Evolutionary conservation across 2,888 invertebrate genomes (phyloP), one percentile per base, ranked within the genome.

Genomic region (Microctonus hyperodae): DNA sequence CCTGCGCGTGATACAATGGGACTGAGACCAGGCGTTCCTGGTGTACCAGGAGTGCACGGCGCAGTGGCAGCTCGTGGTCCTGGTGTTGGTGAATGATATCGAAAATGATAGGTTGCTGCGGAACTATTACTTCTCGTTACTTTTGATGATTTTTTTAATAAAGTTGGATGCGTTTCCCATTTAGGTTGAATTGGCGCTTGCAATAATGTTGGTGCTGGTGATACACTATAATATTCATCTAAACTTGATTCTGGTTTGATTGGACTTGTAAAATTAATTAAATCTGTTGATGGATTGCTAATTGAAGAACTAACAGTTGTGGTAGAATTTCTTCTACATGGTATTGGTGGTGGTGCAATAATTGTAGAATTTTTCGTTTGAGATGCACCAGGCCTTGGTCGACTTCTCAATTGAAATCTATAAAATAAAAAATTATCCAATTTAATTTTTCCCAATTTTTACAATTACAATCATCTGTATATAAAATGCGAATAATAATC

Each of bases 361-460:
- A 79, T 81, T 66, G 76, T 78, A 64, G 84, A 75, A 67, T 85
- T 81, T 76, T 81, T 85, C 28, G 81, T 74, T 66, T 84, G 83
- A 76, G 83, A 84, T 6, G 86, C 85, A 13, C 88, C 89, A 16
- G 89, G 89, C 74, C 89, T 84, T 13, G 89, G 89, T 69, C 89
- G 83, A 71, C 87, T 85, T 77, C 87, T 87, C 72, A 85, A 82
- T 72, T 84, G 84, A 69, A 85, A 84, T 72, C 85, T 83, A 28
- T 7, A 28, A 28, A 28, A 28, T 28, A 5, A 28, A 28, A 28
- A 28, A 28, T 5, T 5, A 28, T 5, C 28, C 28, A 28, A 3
- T 7, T 5, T 28, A 28, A 28, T 28, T n/a, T n/a, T n/a, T n/a
- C n/a, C n/a, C 28, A 28, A 57, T 31, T 33, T 33, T 28, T 35